Evolutionary conservation across 2,797 vertebrate species (phyloP).

Genomic region (Sparidentex hasta): DNA sequence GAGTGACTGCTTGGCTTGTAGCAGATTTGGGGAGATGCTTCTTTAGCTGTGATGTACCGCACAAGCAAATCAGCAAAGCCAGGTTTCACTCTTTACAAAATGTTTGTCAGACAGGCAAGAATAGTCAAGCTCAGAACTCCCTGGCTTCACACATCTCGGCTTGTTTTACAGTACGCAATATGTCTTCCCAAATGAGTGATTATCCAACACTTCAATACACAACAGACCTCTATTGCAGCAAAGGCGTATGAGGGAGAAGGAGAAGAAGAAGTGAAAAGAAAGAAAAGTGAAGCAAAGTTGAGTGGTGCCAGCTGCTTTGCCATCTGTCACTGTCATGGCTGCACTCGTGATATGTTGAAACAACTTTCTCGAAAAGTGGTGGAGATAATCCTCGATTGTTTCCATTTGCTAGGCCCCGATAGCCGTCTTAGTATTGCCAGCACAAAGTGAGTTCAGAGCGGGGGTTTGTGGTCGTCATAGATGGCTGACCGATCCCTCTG

Average conservation of each 20-base stretch:
- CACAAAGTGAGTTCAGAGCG: conserved; percentile 46
- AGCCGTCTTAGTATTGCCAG: conserved; percentile 56
- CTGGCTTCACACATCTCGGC: conserved; percentile 66
- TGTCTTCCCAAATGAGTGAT: conserved; percentile 84
- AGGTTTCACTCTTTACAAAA: conserved; percentile 39
- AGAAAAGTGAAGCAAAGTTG: conserved; percentile 82
- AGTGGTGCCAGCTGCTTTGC: conserved; percentile 87
- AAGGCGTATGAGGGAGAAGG: conserved; percentile 51
- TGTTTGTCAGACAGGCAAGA: conserved; percentile 55
- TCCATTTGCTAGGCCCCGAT: conserved; percentile 72
- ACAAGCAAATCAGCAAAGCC: conserved; percentile 45
- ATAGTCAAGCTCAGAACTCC: conserved; percentile 58
- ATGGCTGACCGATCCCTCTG: conserved; percentile 33
- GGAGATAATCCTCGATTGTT: conserved; percentile 83
- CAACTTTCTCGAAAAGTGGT: conserved; percentile 83
- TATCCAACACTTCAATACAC: conserved; percentile 82
- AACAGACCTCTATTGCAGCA: conserved; percentile 73
- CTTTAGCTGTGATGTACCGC: conserved; percentile 46
- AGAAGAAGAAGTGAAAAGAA: conserved; percentile 59
- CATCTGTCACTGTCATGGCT: conserved; percentile 88
- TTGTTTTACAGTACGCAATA: conserved; percentile 74
- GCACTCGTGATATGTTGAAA: conserved; percentile 83
- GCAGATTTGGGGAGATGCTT: conserved; percentile 59
- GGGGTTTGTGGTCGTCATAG: conserved; percentile 40
- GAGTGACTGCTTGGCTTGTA: conserved; percentile 44